A percentile compares a stretch with the other conserved stretches of the same genome.
phyloP scores from a whole-genome alignment of 2,797 vertebrate genomes.

The Sebastes taczanowskii region DNA sequence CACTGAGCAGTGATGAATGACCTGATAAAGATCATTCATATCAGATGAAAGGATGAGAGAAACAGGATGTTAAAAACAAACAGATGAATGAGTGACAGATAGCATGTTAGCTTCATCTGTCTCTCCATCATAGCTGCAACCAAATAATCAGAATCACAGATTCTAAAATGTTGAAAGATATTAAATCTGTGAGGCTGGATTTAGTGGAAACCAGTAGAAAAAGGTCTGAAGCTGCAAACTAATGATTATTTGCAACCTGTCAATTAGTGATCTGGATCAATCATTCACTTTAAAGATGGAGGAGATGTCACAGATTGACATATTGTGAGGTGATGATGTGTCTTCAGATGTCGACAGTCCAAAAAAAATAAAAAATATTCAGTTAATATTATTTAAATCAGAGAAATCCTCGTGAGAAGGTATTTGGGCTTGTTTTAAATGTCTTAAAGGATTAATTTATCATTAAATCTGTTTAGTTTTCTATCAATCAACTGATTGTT shows the following conservation, averaged over 20 bases:
- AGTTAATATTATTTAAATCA: not conserved
- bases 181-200: accelerated
- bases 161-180: accelerated
- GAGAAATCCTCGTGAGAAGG: not conserved
- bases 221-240: not conserved
- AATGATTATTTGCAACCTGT: not conserved
- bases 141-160: no score
- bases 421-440: no score
- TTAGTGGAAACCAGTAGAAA: not conserved
- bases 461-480: not conserved
- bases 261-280: not conserved
- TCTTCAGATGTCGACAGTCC: not conserved
- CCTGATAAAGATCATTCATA: accelerated
- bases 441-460: not conserved
- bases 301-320: not conserved
- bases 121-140: not conserved
- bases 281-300: not conserved
- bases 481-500: not conserved
- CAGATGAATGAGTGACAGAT: not conserved
- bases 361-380: no score
- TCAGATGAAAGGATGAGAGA: accelerated
- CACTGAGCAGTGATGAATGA: not conserved
- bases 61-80: not conserved
- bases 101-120: not conserved
- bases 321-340: not conserved